Base-by-base conservation (phyloP, 2,888 invertebrate genomes). In the Cremastinae sp. region DNA sequence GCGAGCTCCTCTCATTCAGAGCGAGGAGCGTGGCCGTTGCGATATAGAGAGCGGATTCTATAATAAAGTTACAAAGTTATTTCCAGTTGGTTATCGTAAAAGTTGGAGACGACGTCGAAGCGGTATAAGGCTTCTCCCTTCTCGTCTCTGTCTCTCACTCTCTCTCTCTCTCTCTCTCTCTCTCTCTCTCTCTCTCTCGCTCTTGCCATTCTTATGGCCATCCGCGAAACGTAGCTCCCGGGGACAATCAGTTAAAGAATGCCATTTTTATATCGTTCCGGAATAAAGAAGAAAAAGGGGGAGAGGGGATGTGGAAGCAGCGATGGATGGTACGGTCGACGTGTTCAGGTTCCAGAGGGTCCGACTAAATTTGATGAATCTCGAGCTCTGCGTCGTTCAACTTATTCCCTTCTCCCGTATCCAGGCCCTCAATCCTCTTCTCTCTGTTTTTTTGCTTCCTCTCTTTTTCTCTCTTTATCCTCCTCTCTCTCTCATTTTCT, bases 71-170 rank as follows among this genome's bases (percentile, higher is more conserved):
- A 85, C 84, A 81, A 85, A 86, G 83, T 84, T 85, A 85, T 86
- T 84, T 83, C 84, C 84, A 83, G 83, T 86, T 85, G 86, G 86
- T 86, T 86, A 85, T 84, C 86, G 84, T 85, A 84, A 84, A 86
- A 85, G 85, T 86, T 83, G 69, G 82, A 76, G 80, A 78, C 77
- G 77, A 74, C 65, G 47, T 70, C 64, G 74, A 28, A 69, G 20
- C 8, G 43, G 59, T 59, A 53, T 59, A 72, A 59, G 72, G 45
- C 39, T 56, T 39, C 35, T 41, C 12, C 18, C 18, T 35, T 14
- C 39, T 10, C 37, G 18, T 18, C 62, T 53, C 53, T 45, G 45
- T 45, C 28, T 12, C 18, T 37, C 20, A 20, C 41, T 18, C 20
- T 14, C 59, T 59, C 20, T 51, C n/a, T 28, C 16, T 43, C 35